These are phyloP conservation scores for Canis aureus DNA, from an alignment of 2,113 vertebrate genomes.

Conservation along the genomic window DNA sequence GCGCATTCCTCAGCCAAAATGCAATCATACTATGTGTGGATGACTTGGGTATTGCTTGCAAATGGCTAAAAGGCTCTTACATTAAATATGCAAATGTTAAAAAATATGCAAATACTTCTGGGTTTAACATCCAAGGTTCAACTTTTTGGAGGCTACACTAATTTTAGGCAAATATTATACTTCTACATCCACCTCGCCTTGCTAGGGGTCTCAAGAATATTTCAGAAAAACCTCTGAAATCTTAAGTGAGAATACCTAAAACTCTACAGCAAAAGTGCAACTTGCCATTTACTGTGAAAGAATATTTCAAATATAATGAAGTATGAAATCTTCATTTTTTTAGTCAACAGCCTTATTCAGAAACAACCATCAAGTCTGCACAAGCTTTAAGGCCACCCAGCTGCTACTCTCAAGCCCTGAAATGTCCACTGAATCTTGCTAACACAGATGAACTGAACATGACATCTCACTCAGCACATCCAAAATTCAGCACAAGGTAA, in stretches of 20 bases:
- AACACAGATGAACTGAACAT: neutral
- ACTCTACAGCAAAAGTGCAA: neutral
- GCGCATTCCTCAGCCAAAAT: neutral
- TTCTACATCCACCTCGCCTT: neutral
- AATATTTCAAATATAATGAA: neutral
- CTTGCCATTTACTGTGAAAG: neutral
- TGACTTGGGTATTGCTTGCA: neutral
- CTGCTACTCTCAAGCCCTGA: neutral
- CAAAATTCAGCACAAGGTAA: neutral
- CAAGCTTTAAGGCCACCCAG: neutral
- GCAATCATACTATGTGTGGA: neutral
- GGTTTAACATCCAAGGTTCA: neutral
- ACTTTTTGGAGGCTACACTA: neutral
- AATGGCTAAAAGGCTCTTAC: neutral
- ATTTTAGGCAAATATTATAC: neutral
- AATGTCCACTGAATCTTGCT: neutral
- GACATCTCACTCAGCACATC: neutral
- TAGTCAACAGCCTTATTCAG: neutral
- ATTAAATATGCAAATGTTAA: neutral
- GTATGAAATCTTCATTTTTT: neutral
- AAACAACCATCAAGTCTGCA: neutral
- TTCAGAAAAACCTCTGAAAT: neutral
- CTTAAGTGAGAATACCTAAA: neutral
- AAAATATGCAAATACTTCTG: neutral
- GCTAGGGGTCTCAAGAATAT: neutral